Evolutionary conservation across 2,113 vertebrate species (phyloP), one percentile per base, ranked within the genome.

Genomic region (Heloderma charlesbogerti): DNA sequence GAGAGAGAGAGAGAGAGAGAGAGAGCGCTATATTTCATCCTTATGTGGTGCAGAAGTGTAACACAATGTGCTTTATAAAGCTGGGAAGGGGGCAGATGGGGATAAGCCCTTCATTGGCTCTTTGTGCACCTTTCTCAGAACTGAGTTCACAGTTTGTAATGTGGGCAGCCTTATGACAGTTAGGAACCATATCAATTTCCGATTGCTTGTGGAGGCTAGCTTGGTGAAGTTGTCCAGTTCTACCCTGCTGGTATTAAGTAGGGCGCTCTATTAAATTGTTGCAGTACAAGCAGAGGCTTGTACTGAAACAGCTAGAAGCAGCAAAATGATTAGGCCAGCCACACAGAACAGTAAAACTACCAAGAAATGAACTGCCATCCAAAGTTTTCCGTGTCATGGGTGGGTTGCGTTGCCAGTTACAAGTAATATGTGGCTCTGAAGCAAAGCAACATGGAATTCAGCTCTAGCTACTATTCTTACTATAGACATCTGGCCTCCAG

Each of bases 371-470:
- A 63, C 16, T 78, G 37, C 37, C 67, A 81, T n/a, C n/a, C 34
- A 27, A 0, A 54, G n/a, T 69, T 57, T 60, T 78, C 34, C 3
- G 25, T 71, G n/a, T 71, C 40, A 54, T 20, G n/a, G 31, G 37
- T 27, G 18, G 25, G 25, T 48, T 81, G 80, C 71, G 34, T 37
- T 40, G 25, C 48, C 71, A 66, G 67, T 34, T 13, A 48, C 79
- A 34, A 78, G 7, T 43, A 88, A 93, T 84, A 86, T 51, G 2
- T 79, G 81, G 54, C 48, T 89, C 37, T 80, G 91, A 43, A 75
- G 57, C 51, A 88, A 51, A 92, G 71, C 2, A 69, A 69, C 0
- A 0, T 48, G 78, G 0, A 0, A 43, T 88, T 80, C 88, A 78
- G 4, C 31, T 16, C 57, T 60, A 63, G 22, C 27, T 40, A 0